Conservation (phyloP, 2,888 invertebrate genomes). For the Dusona sp. region DNA sequence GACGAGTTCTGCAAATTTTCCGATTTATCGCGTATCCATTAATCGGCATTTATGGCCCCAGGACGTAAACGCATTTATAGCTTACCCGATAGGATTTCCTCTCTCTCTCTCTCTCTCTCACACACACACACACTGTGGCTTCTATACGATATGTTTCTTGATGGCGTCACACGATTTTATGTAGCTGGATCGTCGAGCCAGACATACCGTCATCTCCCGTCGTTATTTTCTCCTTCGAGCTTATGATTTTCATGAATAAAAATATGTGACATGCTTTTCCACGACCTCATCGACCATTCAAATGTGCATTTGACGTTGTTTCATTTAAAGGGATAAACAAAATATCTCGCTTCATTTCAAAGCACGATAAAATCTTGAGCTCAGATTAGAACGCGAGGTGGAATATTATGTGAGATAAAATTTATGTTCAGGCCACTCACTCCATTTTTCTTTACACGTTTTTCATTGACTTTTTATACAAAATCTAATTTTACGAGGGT, state of each 20-base stretch:
- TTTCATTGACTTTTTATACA: background rate
- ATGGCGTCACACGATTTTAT: slow-evolving; percentile 60
- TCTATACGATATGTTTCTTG: slow-evolving; percentile 21
- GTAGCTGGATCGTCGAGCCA: slow-evolving; percentile 56
- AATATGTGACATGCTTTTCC: background rate
- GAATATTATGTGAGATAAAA: slow-evolving; percentile 5
- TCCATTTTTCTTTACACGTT: background rate
- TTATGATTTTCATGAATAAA: slow-evolving; percentile 41
- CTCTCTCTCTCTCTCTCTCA: slow-evolving; percentile 7
- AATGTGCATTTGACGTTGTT: slow-evolving; percentile 32
- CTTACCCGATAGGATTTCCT: slow-evolving; percentile 62
- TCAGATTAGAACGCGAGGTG: slow-evolving; percentile 29
- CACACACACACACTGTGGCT: background rate
- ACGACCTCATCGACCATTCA: slow-evolving; percentile 9
- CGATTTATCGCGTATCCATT: slow-evolving; percentile 70
- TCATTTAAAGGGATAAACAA: slow-evolving; percentile 14
- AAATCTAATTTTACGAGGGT: background rate
- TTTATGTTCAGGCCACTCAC: slow-evolving; percentile 1
- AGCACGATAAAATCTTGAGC: background rate
- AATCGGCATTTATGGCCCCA: slow-evolving; percentile 66
- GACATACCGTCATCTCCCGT: slow-evolving; percentile 49
- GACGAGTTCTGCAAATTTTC: slow-evolving; percentile 66
- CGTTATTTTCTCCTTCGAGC: slow-evolving; percentile 11
- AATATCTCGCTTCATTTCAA: slow-evolving; percentile 19
- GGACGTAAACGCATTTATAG: slow-evolving; percentile 69